These are phyloP conservation scores for Coregonus ussuriensis DNA, from an alignment of 2,797 vertebrate genomes.

Conservation along the genomic window DNA sequence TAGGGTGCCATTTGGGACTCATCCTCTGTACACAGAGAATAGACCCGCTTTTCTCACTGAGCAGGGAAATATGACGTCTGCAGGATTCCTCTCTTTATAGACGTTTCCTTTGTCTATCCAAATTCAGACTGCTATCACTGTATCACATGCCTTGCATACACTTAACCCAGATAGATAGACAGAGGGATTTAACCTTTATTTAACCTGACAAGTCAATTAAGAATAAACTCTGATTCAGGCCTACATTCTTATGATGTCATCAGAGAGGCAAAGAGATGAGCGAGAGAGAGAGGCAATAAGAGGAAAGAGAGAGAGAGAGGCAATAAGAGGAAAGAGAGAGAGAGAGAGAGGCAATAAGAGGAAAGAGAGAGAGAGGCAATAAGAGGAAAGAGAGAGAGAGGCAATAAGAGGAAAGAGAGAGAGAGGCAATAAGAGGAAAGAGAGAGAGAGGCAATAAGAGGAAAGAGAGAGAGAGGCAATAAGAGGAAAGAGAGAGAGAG, in stretches of 20 bases:
- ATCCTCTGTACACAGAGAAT: slow-evolving; percentile 5
- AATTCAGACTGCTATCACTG: neutral
- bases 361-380: too few species aligned
- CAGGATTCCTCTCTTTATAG: neutral
- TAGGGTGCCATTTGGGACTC: too few species aligned
- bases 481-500: too few species aligned
- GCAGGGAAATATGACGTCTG: neutral
- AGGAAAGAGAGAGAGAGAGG: neutral
- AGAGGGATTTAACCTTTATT: neutral
- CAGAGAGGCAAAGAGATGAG: neutral
- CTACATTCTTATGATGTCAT: slow-evolving; percentile 2
- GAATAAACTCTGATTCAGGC: neutral
- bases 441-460: too few species aligned
- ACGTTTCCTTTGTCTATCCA: neutral
- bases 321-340: neutral
- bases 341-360: too few species aligned
- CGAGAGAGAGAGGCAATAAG: too few species aligned
- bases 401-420: too few species aligned
- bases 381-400: too few species aligned
- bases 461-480: too few species aligned
- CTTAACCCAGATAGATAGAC: neutral
- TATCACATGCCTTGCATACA: neutral
- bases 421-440: too few species aligned
- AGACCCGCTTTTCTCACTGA: neutral
- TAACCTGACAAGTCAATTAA: neutral